Evolutionary conservation across 2,797 vertebrate species (phyloP).

Genomic region (Muscicapa striata): DNA sequence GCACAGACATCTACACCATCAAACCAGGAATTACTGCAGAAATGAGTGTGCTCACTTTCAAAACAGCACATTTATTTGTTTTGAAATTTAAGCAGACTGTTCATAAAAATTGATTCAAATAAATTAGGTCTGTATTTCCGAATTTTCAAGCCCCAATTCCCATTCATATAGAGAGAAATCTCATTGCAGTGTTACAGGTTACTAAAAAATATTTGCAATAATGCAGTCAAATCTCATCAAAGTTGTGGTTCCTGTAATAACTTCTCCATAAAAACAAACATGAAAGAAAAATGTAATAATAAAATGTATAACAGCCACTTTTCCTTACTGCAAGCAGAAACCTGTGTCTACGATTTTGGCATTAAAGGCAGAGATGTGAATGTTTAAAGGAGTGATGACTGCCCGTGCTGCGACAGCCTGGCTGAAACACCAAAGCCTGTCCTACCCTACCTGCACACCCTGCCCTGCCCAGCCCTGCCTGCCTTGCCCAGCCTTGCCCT

Average conservation of each 20-base stretch:
- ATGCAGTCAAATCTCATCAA: not conserved
- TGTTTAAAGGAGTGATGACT: too few relatives aligned
- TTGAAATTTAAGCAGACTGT: not conserved
- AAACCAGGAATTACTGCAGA: not conserved
- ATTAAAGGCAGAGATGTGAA: not conserved
- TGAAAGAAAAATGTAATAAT: not conserved
- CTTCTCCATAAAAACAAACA: not conserved
- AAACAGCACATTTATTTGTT: not conserved
- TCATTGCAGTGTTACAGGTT: not conserved
- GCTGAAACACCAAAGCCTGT: too few relatives aligned
- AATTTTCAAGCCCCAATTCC: not conserved
- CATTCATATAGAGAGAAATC: not conserved
- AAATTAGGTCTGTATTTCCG: not conserved
- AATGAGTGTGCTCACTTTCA: not conserved
- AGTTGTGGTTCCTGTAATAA: not conserved
- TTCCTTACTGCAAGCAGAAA: not conserved
- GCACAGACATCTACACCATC: not conserved
- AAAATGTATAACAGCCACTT: not conserved
- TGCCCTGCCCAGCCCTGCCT: too few relatives aligned
- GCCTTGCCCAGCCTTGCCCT: too few relatives aligned
- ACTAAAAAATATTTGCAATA: not conserved
- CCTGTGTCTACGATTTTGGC: fast-evolving
- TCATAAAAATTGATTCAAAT: not conserved
- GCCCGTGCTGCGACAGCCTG: too few relatives aligned
- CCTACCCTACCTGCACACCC: too few relatives aligned